A percentile compares a stretch with the other conserved stretches of the same genome.
phyloP scores from a whole-genome alignment of 2,113 vertebrate genomes.

The Ageneiosus marmoratus region DNA sequence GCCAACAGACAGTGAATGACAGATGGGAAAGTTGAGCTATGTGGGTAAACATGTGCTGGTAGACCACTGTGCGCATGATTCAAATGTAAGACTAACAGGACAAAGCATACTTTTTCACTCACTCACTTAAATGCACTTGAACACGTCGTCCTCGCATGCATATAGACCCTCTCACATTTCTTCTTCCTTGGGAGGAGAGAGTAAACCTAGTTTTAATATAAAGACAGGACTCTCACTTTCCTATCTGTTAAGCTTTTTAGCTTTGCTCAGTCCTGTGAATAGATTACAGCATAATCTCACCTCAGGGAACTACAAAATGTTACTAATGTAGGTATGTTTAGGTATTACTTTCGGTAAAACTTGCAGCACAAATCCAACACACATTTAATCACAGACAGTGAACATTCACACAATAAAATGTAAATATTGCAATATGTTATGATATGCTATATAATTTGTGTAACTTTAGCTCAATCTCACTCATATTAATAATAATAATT shows the following conservation, averaged over 20 bases:
- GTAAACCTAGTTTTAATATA: background rate
- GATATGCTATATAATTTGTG: no score
- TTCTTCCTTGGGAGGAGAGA: background rate
- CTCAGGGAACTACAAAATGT: background rate
- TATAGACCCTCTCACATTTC: background rate
- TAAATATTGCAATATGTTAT: background rate
- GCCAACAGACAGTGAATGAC: slow-evolving; percentile 18
- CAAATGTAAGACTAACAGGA: background rate
- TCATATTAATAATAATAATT: no score
- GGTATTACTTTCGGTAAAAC: background rate
- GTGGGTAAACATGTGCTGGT: background rate
- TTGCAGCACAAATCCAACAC: background rate
- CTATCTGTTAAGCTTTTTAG: no score
- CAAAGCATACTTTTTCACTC: background rate
- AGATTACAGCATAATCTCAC: no score
- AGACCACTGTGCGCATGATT: background rate
- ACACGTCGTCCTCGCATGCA: background rate
- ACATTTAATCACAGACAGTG: background rate
- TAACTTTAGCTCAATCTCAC: no score
- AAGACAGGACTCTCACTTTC: background rate
- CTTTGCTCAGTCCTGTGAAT: background rate
- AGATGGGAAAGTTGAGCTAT: background rate
- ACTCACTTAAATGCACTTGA: background rate
- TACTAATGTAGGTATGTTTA: background rate
- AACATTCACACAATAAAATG: background rate